A percentile compares a stretch with the other conserved stretches of the same genome.
Evolutionary conservation across 92 coral and sea anemone genomes (phyloP).

Genomic region (Parazoanthus swiftii): DNA sequence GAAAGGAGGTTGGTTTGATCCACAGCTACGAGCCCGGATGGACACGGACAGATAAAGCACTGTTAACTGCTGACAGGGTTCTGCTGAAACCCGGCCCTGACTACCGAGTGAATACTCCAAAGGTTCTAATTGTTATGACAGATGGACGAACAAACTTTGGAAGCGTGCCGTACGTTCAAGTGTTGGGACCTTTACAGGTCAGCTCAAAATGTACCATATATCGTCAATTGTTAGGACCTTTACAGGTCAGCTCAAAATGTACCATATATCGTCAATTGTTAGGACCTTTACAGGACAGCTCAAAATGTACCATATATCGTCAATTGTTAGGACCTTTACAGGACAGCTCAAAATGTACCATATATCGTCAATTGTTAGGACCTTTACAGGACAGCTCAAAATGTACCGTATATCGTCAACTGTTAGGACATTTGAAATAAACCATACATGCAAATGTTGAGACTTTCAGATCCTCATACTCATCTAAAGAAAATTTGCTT

Average conservation of each 20-base stretch:
- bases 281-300: constrained; percentile 58
- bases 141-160: constrained; percentile 56
- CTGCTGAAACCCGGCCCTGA: constrained; percentile 73
- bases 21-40: constrained; percentile 63
- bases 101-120: constrained; percentile 70
- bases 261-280: constrained; percentile 23
- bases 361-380: constrained; percentile 33
- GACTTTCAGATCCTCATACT: constrained; percentile 41
- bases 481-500: no score
- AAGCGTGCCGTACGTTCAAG: constrained; percentile 58
- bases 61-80: constrained; percentile 57
- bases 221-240: constrained; percentile 44
- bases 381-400: constrained; percentile 51
- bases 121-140: constrained; percentile 68
- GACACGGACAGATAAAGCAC: constrained; percentile 80
- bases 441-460: constrained; percentile 29
- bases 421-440: background rate
- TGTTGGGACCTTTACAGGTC: constrained; percentile 66
- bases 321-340: constrained; percentile 57
- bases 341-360: constrained; percentile 37
- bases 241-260: constrained; percentile 47
- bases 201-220: background rate
- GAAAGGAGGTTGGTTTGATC: background rate
- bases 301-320: constrained; percentile 44
- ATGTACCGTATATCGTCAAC: background rate